A percentile compares a stretch with the other conserved stretches of the same genome.
These are phyloP conservation scores for Corythornis vintsioides DNA, from an alignment of 2,113 vertebrate species.

Conservation along the genomic window DNA sequence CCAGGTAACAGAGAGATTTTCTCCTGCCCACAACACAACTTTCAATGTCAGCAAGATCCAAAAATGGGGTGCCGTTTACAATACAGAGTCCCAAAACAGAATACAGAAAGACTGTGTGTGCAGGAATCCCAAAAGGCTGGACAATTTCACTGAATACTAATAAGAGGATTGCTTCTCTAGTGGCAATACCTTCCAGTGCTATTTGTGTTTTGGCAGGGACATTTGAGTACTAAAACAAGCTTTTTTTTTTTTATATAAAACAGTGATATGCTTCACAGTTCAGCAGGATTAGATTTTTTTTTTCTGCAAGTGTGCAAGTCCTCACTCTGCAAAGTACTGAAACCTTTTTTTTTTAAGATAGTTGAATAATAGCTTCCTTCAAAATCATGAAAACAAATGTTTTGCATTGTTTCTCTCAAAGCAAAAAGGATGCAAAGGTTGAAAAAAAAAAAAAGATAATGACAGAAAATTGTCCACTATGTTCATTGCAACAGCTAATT, in stretches of 20 bases:
- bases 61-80: not conserved
- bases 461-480: not conserved
- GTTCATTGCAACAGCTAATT: not conserved
- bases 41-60: not conserved
- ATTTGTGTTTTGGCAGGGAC: not conserved
- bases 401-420: conserved; percentile 34
- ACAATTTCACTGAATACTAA: not conserved
- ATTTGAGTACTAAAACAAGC: not conserved
- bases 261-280: not conserved
- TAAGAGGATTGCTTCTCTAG: accelerated
- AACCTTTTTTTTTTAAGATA: not conserved
- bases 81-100: not conserved
- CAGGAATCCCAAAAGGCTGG: not conserved
- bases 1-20: not conserved
- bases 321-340: not conserved
- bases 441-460: conserved; percentile 51
- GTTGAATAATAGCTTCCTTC: not conserved
- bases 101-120: not conserved
- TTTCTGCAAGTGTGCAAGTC: not conserved
- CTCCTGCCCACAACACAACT: not conserved
- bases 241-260: not conserved
- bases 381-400: conserved; percentile 28
- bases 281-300: not conserved
- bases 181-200: not conserved
- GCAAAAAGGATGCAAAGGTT: not conserved